Conservation (phyloP, 2,113 vertebrate genomes). For the Phrynosoma blainvillii region DNA sequence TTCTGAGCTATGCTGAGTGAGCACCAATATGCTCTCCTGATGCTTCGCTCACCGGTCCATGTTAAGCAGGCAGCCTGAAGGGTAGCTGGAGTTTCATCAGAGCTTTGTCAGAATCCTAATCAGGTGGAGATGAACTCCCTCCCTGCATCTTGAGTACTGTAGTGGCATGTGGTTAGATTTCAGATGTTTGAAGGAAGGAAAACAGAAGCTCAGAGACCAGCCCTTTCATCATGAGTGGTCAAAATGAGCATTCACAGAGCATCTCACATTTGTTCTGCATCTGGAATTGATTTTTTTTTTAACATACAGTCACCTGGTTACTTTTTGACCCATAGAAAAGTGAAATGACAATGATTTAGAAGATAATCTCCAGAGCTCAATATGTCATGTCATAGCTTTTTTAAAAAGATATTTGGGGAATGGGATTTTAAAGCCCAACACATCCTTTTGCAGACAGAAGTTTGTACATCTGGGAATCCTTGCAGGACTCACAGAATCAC, state of each 20-base stretch:
- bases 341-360: background rate
- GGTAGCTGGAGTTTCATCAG: background rate
- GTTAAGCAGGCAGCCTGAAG: background rate
- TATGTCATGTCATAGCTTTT: background rate
- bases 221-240: background rate
- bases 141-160: background rate
- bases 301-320: background rate
- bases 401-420: background rate
- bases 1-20: conserved; percentile 65
- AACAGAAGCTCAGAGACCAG: background rate
- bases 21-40: conserved; percentile 31
- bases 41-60: background rate
- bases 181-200: background rate
- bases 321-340: background rate
- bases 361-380: background rate
- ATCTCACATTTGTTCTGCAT: background rate
- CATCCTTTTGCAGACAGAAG: background rate
- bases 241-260: background rate
- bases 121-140: background rate
- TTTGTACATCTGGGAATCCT: background rate
- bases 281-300: background rate
- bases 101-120: background rate
- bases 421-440: background rate
- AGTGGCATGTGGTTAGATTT: background rate
- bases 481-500: too few relatives aligned